Evolutionary conservation across 2,797 vertebrate genomes (phyloP).

Genomic region (Parotocinclus haroldoi): DNA sequence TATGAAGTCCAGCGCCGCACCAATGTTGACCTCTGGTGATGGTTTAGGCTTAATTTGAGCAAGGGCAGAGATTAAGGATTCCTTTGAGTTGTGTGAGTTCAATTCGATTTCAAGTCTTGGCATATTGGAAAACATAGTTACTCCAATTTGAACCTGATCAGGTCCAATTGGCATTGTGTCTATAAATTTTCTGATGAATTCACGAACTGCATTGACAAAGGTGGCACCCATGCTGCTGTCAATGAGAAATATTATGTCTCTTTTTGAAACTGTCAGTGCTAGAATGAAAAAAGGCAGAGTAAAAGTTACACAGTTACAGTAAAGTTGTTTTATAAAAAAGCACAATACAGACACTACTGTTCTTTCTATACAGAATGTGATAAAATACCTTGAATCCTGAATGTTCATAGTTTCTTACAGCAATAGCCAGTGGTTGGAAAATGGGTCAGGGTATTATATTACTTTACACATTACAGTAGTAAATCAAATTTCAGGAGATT

Average conservation of each 20-base stretch:
- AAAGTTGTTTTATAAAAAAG: too few species aligned
- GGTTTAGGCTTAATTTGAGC: slow-evolving; percentile 69
- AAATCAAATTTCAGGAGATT: too few species aligned
- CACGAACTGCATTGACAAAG: slow-evolving; percentile 72
- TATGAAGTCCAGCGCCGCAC: slow-evolving; percentile 82
- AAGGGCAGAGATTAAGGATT: slow-evolving; percentile 62
- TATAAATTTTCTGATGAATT: slow-evolving; percentile 81
- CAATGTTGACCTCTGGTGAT: slow-evolving; percentile 70
- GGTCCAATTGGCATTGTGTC: slow-evolving; percentile 83
- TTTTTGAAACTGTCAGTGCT: slow-evolving; percentile 83
- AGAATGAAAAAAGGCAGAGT: too few species aligned
- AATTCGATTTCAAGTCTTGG: slow-evolving; percentile 82
- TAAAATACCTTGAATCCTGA: too few species aligned
- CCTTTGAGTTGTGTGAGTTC: slow-evolving; percentile 69
- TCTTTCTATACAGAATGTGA: too few species aligned
- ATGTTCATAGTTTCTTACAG: too few species aligned
- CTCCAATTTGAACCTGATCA: slow-evolving; percentile 81
- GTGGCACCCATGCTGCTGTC: slow-evolving; percentile 81
- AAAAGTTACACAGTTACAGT: too few species aligned
- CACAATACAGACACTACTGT: too few species aligned
- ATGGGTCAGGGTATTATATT: too few species aligned
- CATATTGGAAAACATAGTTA: slow-evolving; percentile 76
- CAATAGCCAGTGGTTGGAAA: too few species aligned
- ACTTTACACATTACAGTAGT: too few species aligned
- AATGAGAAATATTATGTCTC: slow-evolving; percentile 94